Base-by-base conservation (phyloP, 2,113 vertebrate genomes). In the Petrocephalus microphthalmus region DNA sequence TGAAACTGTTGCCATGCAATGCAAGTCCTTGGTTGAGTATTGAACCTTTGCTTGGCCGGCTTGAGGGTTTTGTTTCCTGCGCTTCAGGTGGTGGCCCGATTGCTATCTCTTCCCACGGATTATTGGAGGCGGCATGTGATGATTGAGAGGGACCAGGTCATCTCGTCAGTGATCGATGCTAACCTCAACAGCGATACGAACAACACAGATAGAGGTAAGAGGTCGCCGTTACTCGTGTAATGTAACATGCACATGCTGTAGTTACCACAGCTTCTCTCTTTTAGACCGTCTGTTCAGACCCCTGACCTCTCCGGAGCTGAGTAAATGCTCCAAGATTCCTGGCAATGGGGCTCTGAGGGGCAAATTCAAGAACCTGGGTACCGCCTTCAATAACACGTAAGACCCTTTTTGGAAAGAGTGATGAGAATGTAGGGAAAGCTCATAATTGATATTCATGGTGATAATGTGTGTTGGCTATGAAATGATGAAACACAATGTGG, bases 101-200 rank as follows among this genome's bases (percentile, higher is more conserved):
- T 98, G 53, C 92, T 98, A 84, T 95, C 95, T 0, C 86, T 97
- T 64, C 93, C 96, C 0, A 86, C 92, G 0, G 92, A 91, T 10
- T 97, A 96, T 91, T 98, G 97, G 97, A 94, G 85, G 56, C 86
- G 89, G 5, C 20, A 95, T 45, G 90, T 95, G 0, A 19, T 85
- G 1, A 49, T 74, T 47, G 92, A 91, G 6, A 86, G 56, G 0
- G 90, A 90, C 19, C 91, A 88, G 3, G 54, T 88, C 17, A 51
- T 90, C 0, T 91, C 93, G 64, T 89, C 90, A 11, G 89, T 78
- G 52, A 88, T 67, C 5, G 87, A 89, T n/a, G 88, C 87, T 37
- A 87, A 86, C 53, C 74, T 81, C 81, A 87, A 64, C 51, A 89
- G 22, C 29, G 78, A 90, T 0, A 13, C n/a, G 17, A 87, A 88